These are phyloP conservation scores for Zaprionus taronus DNA, from an alignment of 1,140 invertebrate genomes.

Conservation along the genomic window DNA sequence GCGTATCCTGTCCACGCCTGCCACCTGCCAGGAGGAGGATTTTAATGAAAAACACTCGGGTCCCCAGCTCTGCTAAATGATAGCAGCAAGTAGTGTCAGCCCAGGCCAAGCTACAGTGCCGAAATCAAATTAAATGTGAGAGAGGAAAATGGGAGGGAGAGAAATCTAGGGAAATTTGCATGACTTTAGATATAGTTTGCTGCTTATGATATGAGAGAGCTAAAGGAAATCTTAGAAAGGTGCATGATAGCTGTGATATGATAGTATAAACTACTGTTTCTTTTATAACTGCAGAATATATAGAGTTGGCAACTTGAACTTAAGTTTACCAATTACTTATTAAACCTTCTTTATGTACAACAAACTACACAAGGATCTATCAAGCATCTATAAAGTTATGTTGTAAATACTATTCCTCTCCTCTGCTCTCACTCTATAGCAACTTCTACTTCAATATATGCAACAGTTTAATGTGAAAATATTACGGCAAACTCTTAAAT, in stretches of 20 bases:
- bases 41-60: constrained; percentile 59
- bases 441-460: no score
- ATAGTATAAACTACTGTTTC: no score
- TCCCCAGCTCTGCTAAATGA: constrained; percentile 40
- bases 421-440: no score
- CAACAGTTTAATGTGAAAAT: background rate
- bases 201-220: background rate
- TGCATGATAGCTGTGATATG: background rate
- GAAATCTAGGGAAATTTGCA: constrained; percentile 48
- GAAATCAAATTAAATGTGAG: constrained; percentile 63
- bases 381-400: no score
- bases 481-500: background rate
- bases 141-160: constrained; percentile 8
- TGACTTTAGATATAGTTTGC: constrained; percentile 11
- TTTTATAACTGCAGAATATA: no score
- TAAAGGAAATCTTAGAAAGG: background rate
- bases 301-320: no score
- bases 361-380: no score
- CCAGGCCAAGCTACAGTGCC: constrained; percentile 13
- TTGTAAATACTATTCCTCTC: no score
- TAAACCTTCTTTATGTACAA: no score
- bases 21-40: constrained; percentile 18
- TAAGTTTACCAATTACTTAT: no score
- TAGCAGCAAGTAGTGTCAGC: constrained; percentile 43
- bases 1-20: constrained; percentile 35